Percentiles rank a stretch among this genome's conserved stretches.
phyloP scores from a whole-genome alignment of 2,888 invertebrate genomes.

The Synanthedon formicaeformis region DNA sequence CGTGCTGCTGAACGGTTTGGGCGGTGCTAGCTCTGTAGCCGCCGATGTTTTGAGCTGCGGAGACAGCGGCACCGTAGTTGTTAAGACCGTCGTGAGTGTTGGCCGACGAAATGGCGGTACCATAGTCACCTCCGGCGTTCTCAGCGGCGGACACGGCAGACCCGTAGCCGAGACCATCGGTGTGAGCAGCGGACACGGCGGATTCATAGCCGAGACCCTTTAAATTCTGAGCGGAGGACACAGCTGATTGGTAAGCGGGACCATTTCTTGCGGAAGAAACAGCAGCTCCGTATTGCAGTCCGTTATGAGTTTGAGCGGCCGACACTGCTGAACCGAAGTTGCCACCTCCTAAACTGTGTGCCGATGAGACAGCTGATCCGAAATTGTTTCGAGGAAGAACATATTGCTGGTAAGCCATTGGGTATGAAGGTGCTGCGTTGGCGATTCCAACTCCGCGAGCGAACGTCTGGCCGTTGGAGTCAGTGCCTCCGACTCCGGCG shows the following conservation, averaged over 20 bases:
- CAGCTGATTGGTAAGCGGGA: conserved; percentile 21
- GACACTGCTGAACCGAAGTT: conserved; percentile 31
- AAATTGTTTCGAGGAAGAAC: conserved; percentile 11
- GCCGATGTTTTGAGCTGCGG: conserved; percentile 35
- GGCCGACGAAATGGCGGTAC: conserved; percentile 27
- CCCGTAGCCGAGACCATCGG: conserved; percentile 22
- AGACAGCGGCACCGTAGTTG: conserved; percentile 27
- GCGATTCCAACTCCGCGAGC: conserved; percentile 46
- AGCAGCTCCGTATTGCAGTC: conserved; percentile 22
- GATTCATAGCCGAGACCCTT: conserved; percentile 19
- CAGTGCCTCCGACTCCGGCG: conserved; percentile 24
- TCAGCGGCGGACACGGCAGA: conserved; percentile 33
- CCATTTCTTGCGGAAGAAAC: conserved; percentile 18
- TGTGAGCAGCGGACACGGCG: conserved; percentile 15
- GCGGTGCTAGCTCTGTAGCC: conserved; percentile 34
- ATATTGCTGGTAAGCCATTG: conserved; percentile 10
- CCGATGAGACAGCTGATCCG: conserved; percentile 24
- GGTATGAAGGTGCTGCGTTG: conserved; percentile 22
- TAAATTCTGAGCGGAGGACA: conserved; percentile 24
- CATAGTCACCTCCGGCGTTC: conserved; percentile 18
- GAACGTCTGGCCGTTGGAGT: conserved; percentile 19
- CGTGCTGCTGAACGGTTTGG: conserved; percentile 35
- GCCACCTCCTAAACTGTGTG: conserved; percentile 33
- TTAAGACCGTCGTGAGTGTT: conserved; percentile 23
- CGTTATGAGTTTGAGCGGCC: conserved; percentile 32